Base-by-base conservation (phyloP, 2,888 invertebrate species). In the Tuberolachnus salignus region DNA sequence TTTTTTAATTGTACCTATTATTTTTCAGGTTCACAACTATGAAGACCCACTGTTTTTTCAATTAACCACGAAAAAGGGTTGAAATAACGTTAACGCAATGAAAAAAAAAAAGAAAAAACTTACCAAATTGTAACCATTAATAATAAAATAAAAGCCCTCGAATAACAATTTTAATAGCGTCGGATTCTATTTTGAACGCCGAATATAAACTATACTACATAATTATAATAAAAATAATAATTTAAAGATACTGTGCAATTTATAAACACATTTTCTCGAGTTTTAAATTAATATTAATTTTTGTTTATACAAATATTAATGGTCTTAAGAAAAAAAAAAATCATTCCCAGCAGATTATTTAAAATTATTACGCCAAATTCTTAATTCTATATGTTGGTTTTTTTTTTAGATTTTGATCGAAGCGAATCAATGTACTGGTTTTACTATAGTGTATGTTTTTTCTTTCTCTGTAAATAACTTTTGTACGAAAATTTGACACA, bases 1-100 rank as follows among this genome's bases (percentile, higher is more conserved):
- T 78, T 51, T 75, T 78, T 78, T 78, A 78, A 78, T 78, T 78
- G 78, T 78, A 78, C 49, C 78, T 78, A 78, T 78, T 78, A 78
- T 78, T 69, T 67, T 59, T 46, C 75, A 75, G 66, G 67, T 75
- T 57, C 78, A 49, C 78, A 69, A 61, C 57, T 59, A 59, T 34
- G 57, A 78, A 78, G 61, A 67, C 57, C 23, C 78, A 49, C 67
- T 67, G 78, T 61, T 78, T 78, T 75, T 78, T 69, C 69, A 78
- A 78, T 78, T 78, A 78, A 78, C 73, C 73, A 74, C 63, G 21
- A 53, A 74, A 61, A 64, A 74, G 63, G 73, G 73, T 74, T 44
- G 23, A 74, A 74, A 64, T 44, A 74, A 78, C 59, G 46, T 21
- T 67, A 78, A 78, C 19, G 57, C 34, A 34, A 49, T 57, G 21